A percentile compares a stretch with the other conserved stretches of the same genome.
Evolutionary conservation across 1,140 invertebrate genomes (phyloP).

Genomic region (Sogatella furcifera): DNA sequence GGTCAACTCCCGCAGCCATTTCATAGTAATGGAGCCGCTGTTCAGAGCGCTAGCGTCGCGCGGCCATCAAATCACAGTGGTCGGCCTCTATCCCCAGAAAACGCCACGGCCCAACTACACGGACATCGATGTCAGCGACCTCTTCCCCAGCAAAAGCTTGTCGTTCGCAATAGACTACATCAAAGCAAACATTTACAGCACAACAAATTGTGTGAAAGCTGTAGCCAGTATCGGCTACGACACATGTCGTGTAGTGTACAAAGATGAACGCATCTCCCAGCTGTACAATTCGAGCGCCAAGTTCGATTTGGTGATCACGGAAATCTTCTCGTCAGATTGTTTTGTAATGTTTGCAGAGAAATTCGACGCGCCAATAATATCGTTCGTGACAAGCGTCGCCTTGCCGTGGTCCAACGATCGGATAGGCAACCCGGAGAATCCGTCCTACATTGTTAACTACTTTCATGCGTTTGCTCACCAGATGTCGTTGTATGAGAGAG

Average conservation of each 20-base stretch:
- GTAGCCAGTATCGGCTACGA: neutral
- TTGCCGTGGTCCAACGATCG: constrained; percentile 46
- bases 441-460: constrained; percentile 15
- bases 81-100: constrained; percentile 38
- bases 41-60: constrained; percentile 39
- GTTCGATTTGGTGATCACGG: constrained; percentile 29
- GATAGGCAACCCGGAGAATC: constrained; percentile 9
- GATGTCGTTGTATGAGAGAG: constrained; percentile 14
- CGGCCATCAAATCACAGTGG: constrained; percentile 45
- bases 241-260: neutral
- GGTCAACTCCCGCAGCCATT: constrained; percentile 36
- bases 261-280: constrained; percentile 32
- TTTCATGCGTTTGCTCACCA: constrained; percentile 8
- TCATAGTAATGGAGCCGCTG: constrained; percentile 39
- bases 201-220: neutral
- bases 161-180: neutral
- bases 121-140: constrained; percentile 28
- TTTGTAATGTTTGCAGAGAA: constrained; percentile 20
- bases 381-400: constrained; percentile 39
- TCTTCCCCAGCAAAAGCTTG: neutral
- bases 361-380: constrained; percentile 47
- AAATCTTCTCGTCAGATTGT: constrained; percentile 25
- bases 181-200: neutral
- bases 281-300: constrained; percentile 33
- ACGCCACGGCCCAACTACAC: constrained; percentile 37